Base-by-base conservation (phyloP, 2,888 invertebrate genomes). In the Phalangium opilio region DNA sequence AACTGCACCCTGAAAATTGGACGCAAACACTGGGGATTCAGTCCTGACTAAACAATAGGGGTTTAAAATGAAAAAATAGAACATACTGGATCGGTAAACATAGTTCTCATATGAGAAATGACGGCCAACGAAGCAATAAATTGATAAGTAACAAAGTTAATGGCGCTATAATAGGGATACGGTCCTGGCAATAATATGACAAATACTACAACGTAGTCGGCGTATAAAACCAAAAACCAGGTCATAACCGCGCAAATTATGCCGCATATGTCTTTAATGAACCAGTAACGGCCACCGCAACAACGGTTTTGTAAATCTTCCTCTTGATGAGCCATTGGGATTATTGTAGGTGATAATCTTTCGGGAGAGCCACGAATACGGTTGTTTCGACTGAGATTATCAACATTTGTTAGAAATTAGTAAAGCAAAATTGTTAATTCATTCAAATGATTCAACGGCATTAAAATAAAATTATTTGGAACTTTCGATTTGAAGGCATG, bases 31-130 rank as follows among this genome's bases (percentile, higher is more conserved):
- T n/a, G n/a, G n/a, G n/a, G n/a, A n/a, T n/a, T n/a, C n/a, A n/a
- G n/a, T n/a, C n/a, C n/a, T n/a, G n/a, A n/a, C n/a, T n/a, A n/a
- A n/a, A n/a, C n/a, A n/a, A n/a, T 41, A 27, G n/a, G n/a, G n/a
- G n/a, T n/a, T n/a, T n/a, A n/a, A n/a, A n/a, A n/a, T n/a, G n/a
- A n/a, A n/a, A n/a, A n/a, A 17, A 7, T 43, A 15, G 5, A 41
- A 73, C 78, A 77, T 73, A 89, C 89, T 43, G 90, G 90, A 70
- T 91, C 90, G 3, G 89, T 89, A 59, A 90, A 81, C 90, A 91
- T 90, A 1, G 90, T 86, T 54, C 84, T 75, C 35, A 89, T 67
- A 67, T 91, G 91, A 33, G 90, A 89, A 2, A 81, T 77, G 62
- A 89, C 80, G 2, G 91, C 91, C 44, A 91, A 72, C 61, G 86